Evolutionary conservation across 2,888 invertebrate species (phyloP).

Genomic region (Chrysolina haemoptera): DNA sequence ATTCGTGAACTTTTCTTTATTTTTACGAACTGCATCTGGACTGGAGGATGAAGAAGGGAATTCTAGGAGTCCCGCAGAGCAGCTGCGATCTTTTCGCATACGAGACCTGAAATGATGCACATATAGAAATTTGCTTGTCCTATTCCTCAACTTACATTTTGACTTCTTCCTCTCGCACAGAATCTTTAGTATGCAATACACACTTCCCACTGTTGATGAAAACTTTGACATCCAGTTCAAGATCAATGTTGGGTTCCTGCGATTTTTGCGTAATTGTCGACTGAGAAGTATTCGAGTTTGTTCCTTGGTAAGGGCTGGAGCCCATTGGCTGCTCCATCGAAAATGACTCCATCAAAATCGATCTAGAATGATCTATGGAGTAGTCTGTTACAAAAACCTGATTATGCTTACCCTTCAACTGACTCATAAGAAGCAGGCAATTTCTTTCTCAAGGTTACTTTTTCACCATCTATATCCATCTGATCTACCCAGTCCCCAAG

Average conservation of each 20-base stretch:
- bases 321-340: slow-evolving; percentile 51
- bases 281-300: slow-evolving; percentile 50
- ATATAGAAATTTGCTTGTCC: slow-evolving; percentile 4
- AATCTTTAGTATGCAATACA: slow-evolving; percentile 93
- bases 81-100: slow-evolving; percentile 81
- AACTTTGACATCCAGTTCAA: slow-evolving; percentile 96
- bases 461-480: slow-evolving; percentile 77
- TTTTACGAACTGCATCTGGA: slow-evolving; percentile 67
- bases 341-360: slow-evolving; percentile 54
- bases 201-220: slow-evolving; percentile 97
- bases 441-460: slow-evolving; percentile 77
- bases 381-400: not conserved
- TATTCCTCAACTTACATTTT: slow-evolving; percentile 67
- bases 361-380: slow-evolving; percentile 40
- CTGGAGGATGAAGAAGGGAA: slow-evolving; percentile 65
- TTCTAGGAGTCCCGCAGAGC: slow-evolving; percentile 68
- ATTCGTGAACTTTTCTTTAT: slow-evolving; percentile 65
- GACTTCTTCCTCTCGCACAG: slow-evolving; percentile 78
- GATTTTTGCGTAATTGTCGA: slow-evolving; percentile 69
- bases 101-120: slow-evolving; percentile 66
- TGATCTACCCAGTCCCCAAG: slow-evolving; percentile 75
- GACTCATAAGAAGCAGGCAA: slow-evolving; percentile 65
- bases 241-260: slow-evolving; percentile 93
- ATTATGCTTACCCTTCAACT: slow-evolving; percentile 59
- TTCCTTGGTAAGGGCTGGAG: slow-evolving; percentile 53